Evolutionary conservation across 2,888 invertebrate genomes (phyloP).

Genomic region (Latrodectus elegans): DNA sequence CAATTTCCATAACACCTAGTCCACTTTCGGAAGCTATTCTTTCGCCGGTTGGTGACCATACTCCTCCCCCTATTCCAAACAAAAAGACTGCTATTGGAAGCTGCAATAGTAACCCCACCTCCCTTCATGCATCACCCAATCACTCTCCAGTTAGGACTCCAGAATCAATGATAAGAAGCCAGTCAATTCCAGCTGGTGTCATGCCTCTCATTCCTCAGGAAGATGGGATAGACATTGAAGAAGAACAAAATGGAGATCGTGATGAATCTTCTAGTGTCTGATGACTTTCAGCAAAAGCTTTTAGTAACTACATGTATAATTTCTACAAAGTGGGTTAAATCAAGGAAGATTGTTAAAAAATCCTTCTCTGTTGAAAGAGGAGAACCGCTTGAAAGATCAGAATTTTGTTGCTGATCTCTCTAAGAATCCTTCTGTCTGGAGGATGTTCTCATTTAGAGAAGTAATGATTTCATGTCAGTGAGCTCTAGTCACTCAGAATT

Average conservation of each 20-base stretch:
- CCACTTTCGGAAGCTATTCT: conserved; percentile 5
- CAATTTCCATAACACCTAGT: conserved; percentile 12
- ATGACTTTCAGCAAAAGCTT: not conserved
- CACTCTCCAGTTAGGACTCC: conserved; percentile 60
- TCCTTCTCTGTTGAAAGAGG: not conserved
- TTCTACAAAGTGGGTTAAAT: not conserved
- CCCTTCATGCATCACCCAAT: conserved; percentile 31
- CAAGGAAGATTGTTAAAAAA: not conserved
- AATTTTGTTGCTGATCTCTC: no score
- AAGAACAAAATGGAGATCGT: conserved; percentile 13
- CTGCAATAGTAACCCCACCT: conserved; percentile 33
- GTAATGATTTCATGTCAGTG: no score
- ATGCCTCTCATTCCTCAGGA: conserved; percentile 65
- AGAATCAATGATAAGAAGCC: conserved; percentile 51
- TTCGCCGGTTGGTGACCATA: not conserved
- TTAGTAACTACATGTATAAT: not conserved
- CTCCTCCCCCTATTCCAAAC: conserved; percentile 58
- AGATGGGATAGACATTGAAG: conserved; percentile 27
- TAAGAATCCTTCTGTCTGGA: no score
- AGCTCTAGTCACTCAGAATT: no score
- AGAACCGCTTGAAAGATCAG: not conserved
- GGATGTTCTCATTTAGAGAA: no score
- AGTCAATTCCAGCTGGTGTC: conserved; percentile 54
- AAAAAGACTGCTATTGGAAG: conserved; percentile 24
- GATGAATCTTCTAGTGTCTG: conserved; percentile 36